phyloP scores from a whole-genome alignment of 2,888 invertebrate genomes.

The Tetranychus truncatus region DNA sequence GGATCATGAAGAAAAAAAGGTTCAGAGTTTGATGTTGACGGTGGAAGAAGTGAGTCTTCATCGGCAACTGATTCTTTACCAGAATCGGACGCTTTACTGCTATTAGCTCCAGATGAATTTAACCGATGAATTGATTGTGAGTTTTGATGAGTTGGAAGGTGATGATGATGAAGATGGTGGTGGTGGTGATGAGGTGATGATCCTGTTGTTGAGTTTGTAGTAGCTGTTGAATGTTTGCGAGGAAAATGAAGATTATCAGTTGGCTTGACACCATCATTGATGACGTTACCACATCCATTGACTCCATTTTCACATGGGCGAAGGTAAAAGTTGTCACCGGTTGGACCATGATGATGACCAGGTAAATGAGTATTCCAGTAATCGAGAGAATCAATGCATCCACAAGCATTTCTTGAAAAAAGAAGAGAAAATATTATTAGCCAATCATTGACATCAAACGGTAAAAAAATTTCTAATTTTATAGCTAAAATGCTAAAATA shows the following conservation, averaged over 20 bases:
- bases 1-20: conserved; percentile 67
- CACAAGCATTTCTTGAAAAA: neutral
- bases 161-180: neutral
- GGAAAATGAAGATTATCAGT: neutral
- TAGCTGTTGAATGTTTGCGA: neutral
- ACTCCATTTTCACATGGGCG: neutral
- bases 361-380: neutral
- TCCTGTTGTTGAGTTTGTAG: neutral
- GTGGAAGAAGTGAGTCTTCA: conserved; percentile 13
- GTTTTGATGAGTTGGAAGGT: neutral
- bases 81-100: conserved; percentile 15
- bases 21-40: conserved; percentile 20
- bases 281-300: neutral
- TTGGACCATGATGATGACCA: neutral
- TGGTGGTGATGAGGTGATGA: neutral
- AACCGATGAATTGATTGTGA: neutral
- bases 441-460: neutral
- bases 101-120: conserved; percentile 8
- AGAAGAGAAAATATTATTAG: neutral
- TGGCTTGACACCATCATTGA: neutral
- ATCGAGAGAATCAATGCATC: neutral
- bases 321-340: neutral
- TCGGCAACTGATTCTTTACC: conserved; percentile 9
- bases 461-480: neutral
- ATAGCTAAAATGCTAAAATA: too few relatives aligned